Percentiles rank a stretch among this genome's conserved stretches.
These are phyloP conservation scores for Meles meles DNA, from an alignment of 2,113 vertebrate species.

Conservation along the genomic window DNA sequence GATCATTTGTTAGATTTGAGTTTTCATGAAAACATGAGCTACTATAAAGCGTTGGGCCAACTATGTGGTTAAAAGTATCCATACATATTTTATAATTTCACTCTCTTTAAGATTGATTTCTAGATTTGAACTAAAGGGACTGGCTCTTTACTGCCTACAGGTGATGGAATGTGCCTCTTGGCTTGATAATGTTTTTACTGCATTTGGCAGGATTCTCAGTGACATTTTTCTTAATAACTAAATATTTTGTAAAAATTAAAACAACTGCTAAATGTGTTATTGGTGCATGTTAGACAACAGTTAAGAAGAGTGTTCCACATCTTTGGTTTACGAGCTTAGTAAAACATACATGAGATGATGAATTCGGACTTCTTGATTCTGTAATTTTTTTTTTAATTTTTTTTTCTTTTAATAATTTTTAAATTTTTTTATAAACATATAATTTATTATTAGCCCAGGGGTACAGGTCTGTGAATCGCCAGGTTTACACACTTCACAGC, in stretches of 20 bases:
- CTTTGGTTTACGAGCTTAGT: not conserved
- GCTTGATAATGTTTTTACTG: not conserved
- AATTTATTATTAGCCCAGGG: no score
- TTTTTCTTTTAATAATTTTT: no score
- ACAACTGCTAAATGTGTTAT: not conserved
- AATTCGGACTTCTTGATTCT: not conserved
- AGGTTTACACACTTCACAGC: no score
- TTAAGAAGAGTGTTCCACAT: not conserved
- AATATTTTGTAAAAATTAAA: slow-evolving; percentile 19
- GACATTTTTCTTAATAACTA: not conserved
- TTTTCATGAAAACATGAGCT: not conserved
- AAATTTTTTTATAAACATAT: no score
- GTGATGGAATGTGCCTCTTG: not conserved
- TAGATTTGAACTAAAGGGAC: not conserved
- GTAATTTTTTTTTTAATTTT: not conserved
- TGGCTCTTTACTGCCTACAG: not conserved
- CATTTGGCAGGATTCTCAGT: not conserved
- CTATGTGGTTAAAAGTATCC: not conserved
- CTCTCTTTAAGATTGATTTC: not conserved
- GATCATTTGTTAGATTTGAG: not conserved
- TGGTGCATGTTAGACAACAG: not conserved
- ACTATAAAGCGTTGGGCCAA: not conserved
- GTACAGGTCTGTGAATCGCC: no score
- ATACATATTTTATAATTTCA: not conserved
- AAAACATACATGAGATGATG: not conserved